phyloP scores from a whole-genome alignment of 2,888 invertebrate species.

The Rhamphomyia laevipes region DNA sequence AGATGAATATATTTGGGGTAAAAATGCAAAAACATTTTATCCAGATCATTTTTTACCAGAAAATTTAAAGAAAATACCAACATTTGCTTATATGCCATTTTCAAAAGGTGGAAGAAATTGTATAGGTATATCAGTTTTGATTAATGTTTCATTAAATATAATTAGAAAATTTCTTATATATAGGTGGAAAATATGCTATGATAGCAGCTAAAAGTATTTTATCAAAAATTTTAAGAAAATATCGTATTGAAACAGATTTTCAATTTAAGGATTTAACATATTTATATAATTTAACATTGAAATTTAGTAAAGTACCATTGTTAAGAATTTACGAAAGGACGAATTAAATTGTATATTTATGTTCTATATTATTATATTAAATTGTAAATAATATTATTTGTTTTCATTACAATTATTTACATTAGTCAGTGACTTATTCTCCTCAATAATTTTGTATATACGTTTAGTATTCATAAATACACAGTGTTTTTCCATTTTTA shows the following conservation, averaged over 20 bases:
- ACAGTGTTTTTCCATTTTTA: too few species aligned
- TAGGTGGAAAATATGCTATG: slow-evolving; percentile 12
- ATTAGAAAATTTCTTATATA: slow-evolving; percentile 20
- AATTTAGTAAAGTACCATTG: background rate
- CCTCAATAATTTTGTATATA: too few species aligned
- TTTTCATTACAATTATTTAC: too few species aligned
- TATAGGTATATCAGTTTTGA: slow-evolving; percentile 15
- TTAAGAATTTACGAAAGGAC: background rate
- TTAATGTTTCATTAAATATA: too few species aligned
- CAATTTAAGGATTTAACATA: background rate
- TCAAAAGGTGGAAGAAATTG: slow-evolving; percentile 33
- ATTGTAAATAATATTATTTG: too few species aligned
- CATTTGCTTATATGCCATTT: slow-evolving; percentile 33
- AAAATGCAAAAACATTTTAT: background rate
- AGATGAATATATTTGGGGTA: background rate
- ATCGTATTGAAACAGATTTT: background rate
- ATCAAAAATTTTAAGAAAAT: background rate
- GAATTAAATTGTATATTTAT: background rate
- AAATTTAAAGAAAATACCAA: slow-evolving; percentile 24
- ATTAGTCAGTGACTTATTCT: too few species aligned
- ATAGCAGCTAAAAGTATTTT: background rate
- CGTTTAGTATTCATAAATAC: too few species aligned
- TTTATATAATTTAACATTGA: background rate
- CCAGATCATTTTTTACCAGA: background rate
- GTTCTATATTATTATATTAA: too few species aligned